Conservation (phyloP, 2,797 vertebrate species). For the Vultur gryphus region DNA sequence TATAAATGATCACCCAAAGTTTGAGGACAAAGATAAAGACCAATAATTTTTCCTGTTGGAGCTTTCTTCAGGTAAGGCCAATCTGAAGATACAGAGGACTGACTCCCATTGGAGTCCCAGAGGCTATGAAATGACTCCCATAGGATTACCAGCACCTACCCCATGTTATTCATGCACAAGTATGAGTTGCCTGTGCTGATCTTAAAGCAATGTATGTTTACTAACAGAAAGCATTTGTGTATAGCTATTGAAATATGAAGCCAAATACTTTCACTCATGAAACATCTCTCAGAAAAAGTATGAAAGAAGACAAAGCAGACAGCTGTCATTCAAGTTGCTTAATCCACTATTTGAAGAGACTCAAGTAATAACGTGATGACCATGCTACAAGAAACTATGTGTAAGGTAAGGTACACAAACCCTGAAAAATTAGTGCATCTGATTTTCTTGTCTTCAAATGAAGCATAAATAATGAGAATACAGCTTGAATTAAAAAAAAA, state of each 20-base stretch:
- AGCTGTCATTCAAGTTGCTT: background rate
- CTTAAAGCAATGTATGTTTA: background rate
- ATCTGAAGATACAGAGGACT: background rate
- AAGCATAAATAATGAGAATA: background rate
- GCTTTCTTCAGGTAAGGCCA: background rate
- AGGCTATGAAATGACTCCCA: background rate
- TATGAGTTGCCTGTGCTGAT: background rate
- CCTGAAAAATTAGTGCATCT: background rate
- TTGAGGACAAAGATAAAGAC: background rate
- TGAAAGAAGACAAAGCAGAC: background rate
- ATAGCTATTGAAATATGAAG: background rate
- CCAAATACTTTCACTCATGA: background rate
- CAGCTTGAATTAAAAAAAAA: background rate
- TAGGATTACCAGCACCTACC: background rate
- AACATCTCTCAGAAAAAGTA: background rate
- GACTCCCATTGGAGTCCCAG: background rate
- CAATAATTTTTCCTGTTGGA: background rate
- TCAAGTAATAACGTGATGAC: background rate
- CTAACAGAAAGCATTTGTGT: background rate
- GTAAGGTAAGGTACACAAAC: background rate
- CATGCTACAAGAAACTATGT: background rate
- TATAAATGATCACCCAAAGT: background rate
- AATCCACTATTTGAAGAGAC: background rate
- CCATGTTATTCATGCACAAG: background rate
- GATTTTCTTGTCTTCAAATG: background rate